Conservation (phyloP, 2,113 vertebrate species). For the Pampusana beccarii region DNA sequence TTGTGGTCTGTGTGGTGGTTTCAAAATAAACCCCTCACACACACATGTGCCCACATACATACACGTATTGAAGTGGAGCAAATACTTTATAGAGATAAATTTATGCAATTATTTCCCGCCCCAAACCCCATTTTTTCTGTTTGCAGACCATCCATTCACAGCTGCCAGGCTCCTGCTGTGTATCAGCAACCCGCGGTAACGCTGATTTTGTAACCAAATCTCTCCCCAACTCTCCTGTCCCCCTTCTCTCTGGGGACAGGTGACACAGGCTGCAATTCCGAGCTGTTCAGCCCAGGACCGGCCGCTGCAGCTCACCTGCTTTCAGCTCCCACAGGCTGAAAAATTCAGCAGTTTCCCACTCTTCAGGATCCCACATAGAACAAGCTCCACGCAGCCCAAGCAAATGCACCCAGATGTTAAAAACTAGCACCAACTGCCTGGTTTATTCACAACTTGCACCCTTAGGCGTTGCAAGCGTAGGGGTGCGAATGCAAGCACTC, state of each 20-base stretch:
- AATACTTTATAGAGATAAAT: neutral
- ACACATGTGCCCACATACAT: fast-evolving
- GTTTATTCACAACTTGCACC: neutral
- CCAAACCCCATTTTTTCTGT: neutral
- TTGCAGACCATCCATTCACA: fast-evolving
- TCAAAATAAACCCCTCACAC: fast-evolving
- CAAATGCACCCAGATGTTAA: neutral
- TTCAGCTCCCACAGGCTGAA: neutral
- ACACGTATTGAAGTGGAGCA: neutral
- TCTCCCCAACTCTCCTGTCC: neutral
- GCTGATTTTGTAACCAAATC: fast-evolving
- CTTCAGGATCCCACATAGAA: neutral
- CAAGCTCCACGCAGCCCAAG: neutral
- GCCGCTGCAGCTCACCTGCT: too few species aligned
- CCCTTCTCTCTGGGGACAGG: neutral
- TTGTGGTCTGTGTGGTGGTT: neutral
- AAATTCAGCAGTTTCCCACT: neutral
- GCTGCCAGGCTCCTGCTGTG: neutral
- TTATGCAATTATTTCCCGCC: neutral
- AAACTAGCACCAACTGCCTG: neutral
- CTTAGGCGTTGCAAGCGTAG: neutral
- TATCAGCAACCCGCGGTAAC: neutral
- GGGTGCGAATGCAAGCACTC: neutral
- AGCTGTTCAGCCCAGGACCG: neutral
- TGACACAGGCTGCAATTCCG: neutral